These are phyloP conservation scores for Drosophila murphyi DNA, from an alignment of 1,140 invertebrate species.

Conservation along the genomic window DNA sequence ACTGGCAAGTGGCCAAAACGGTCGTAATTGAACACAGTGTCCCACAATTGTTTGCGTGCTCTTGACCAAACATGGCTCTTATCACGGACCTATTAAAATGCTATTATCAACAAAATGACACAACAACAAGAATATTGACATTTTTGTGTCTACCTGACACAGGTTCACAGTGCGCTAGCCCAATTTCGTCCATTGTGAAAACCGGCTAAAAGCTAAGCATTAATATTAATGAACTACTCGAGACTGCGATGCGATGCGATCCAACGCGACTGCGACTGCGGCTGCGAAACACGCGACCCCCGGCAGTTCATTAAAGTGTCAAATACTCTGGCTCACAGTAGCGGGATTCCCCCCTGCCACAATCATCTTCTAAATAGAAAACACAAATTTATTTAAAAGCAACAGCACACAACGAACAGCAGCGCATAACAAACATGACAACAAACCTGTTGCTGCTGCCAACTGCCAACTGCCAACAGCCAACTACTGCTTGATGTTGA, in stretches of 20 bases:
- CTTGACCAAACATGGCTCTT: conserved; percentile 7
- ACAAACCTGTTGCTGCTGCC: conserved; percentile 72
- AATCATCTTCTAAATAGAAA: conserved; percentile 16
- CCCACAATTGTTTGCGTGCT: conserved; percentile 32
- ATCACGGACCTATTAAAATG: conserved; percentile 63
- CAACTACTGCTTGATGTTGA: conserved; percentile 40
- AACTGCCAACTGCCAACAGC: conserved; percentile 12
- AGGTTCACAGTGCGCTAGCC: conserved; percentile 56
- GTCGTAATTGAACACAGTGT: conserved; percentile 16
- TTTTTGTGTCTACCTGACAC: conserved; percentile 53
- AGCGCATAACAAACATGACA: conserved; percentile 41
- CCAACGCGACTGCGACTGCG: neutral
- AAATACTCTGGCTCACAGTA: conserved; percentile 61
- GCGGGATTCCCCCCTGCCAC: neutral
- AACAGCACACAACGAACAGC: conserved; percentile 28
- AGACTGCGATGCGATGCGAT: neutral
- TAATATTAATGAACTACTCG: conserved; percentile 76
- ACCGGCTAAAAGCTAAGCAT: conserved; percentile 53
- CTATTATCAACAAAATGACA: conserved; percentile 70
- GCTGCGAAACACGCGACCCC: conserved; percentile 69
- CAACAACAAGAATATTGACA: conserved; percentile 61
- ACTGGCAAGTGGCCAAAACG: conserved; percentile 15
- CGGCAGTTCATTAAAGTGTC: conserved; percentile 80
- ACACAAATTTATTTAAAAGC: conserved; percentile 60
- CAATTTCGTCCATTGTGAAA: conserved; percentile 56